Percentiles rank a stretch among this genome's conserved stretches.
Conservation (phyloP, 2,888 invertebrate species). For the Hemithea aestivaria region DNA sequence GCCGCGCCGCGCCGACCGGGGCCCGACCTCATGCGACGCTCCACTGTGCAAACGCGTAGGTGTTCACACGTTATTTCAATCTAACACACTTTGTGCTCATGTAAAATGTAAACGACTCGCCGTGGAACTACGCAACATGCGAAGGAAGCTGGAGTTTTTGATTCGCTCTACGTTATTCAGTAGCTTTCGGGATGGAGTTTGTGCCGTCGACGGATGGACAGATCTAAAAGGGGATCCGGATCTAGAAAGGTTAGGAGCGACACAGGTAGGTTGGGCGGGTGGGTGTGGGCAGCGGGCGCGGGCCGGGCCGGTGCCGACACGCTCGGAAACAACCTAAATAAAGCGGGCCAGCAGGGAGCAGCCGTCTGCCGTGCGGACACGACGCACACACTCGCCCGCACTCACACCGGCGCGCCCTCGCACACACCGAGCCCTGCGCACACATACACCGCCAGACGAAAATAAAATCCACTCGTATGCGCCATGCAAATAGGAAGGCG, state of each 20-base stretch:
- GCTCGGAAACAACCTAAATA: conserved; percentile 72
- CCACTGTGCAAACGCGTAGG: conserved; percentile 17
- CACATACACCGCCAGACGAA: conserved; percentile 70
- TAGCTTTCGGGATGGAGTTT: conserved; percentile 1
- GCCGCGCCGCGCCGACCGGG: not conserved
- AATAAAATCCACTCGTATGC: conserved; percentile 78
- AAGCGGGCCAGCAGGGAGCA: conserved; percentile 69
- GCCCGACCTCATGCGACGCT: conserved; percentile 11
- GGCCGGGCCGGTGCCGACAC: conserved; percentile 41
- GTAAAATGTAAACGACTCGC: conserved; percentile 1
- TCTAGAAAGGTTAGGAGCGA: conserved; percentile 15
- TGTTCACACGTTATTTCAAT: conserved; percentile 19
- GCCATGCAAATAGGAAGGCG: conserved; percentile 77
- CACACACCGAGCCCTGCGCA: conserved; percentile 55
- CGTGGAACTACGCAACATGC: too few species aligned
- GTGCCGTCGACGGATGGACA: conserved; percentile 8
- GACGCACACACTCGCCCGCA: conserved; percentile 40
- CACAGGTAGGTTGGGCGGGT: conserved; percentile 34
- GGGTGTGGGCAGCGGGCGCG: conserved; percentile 30
- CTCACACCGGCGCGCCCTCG: conserved; percentile 41
- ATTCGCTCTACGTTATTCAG: not conserved
- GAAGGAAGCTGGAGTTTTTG: too few species aligned
- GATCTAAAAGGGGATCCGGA: conserved; percentile 14
- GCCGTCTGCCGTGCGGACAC: conserved; percentile 58
- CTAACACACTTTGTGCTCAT: conserved; percentile 7